A percentile compares a stretch with the other conserved stretches of the same genome.
phyloP scores from a whole-genome alignment of 2,888 invertebrate genomes.

The Torymus texanus region DNA sequence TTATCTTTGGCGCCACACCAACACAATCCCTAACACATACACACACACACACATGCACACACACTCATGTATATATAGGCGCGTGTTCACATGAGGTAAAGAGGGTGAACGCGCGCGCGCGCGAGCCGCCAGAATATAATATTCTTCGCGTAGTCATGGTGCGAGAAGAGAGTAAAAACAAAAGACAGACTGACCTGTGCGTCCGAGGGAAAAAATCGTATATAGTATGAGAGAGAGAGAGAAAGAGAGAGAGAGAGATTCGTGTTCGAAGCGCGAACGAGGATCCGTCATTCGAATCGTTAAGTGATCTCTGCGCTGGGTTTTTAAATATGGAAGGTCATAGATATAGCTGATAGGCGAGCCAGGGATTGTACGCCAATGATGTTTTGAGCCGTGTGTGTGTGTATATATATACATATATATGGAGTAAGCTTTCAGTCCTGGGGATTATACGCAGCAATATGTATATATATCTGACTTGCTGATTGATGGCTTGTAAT shows the following conservation, averaged over 20 bases:
- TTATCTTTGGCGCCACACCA: conserved; percentile 73
- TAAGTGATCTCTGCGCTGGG: conserved; percentile 28
- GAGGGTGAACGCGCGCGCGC: conserved; percentile 58
- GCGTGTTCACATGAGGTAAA: not conserved
- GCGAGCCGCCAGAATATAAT: conserved; percentile 51
- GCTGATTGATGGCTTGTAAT: not conserved
- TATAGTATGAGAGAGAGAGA: too few species aligned
- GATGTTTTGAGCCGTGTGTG: not conserved
- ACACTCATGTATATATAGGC: not conserved
- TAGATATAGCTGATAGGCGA: conserved; percentile 23
- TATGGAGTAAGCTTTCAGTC: too few species aligned
- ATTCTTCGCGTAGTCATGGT: conserved; percentile 62
- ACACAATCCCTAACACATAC: conserved; percentile 55
- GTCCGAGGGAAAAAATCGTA: conserved; percentile 50
- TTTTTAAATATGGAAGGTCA: conserved; percentile 26
- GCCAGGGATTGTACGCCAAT: not conserved
- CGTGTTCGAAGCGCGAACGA: conserved; percentile 34
- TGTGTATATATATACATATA: too few species aligned
- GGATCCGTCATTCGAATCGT: conserved; percentile 33
- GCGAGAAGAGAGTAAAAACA: conserved; percentile 59
- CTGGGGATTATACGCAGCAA: too few species aligned
- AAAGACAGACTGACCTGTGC: conserved; percentile 58
- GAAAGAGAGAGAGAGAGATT: too few species aligned
- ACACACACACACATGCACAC: conserved; percentile 56
- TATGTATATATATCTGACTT: not conserved